phyloP scores from a whole-genome alignment of 2,113 vertebrate genomes.

The Odocoileus hemionus region DNA sequence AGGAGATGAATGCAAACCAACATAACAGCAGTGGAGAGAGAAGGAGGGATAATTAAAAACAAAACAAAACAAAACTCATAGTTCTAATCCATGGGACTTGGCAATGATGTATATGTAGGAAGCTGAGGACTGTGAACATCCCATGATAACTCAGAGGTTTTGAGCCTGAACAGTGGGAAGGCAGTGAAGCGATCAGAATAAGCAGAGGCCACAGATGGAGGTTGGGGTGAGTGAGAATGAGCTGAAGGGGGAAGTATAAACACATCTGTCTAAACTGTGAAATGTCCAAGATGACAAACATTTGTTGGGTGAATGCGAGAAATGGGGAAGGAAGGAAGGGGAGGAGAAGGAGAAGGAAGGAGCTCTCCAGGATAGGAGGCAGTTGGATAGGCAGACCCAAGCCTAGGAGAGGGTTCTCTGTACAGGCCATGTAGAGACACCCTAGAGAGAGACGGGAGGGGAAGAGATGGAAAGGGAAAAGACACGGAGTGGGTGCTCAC shows the following conservation, averaged over 20 bases:
- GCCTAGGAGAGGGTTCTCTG: not conserved
- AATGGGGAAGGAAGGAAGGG: not conserved
- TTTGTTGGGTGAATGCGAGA: not conserved
- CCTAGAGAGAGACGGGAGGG: fast-evolving
- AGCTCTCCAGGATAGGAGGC: not conserved
- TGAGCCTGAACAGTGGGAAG: not conserved
- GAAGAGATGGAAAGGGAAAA: not conserved
- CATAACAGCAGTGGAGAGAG: not conserved
- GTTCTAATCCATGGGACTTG: not conserved
- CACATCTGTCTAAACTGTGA: no score
- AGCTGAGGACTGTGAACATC: no score
- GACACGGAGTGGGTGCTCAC: fast-evolving
- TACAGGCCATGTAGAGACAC: fast-evolving
- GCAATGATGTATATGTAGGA: not conserved
- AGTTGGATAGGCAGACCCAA: not conserved
- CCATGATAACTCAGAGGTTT: not conserved
- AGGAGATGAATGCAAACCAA: not conserved
- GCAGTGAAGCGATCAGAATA: not conserved
- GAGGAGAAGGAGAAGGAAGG: not conserved
- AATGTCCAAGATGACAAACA: not conserved
- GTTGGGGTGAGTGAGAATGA: not conserved
- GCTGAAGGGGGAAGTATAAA: not conserved
- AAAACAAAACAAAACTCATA: not conserved
- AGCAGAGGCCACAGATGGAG: not conserved
- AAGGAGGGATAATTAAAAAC: not conserved